These are phyloP conservation scores for Ciconia stormi DNA, from an alignment of 2,113 vertebrate genomes.

Conservation along the genomic window DNA sequence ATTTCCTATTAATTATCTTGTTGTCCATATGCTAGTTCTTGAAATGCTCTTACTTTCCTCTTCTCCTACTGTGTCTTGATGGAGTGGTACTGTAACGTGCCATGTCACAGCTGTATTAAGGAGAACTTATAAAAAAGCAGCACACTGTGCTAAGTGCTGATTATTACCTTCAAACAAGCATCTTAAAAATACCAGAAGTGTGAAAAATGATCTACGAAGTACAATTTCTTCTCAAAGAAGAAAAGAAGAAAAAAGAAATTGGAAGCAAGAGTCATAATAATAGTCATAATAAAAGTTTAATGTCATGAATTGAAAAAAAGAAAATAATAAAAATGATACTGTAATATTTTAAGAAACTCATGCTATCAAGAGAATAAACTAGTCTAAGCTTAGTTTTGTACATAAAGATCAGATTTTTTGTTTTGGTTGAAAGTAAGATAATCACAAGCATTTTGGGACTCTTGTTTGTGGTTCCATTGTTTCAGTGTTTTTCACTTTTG, in stretches of 20 bases:
- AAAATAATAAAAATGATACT: background rate
- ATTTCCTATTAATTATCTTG: slow-evolving; percentile 35
- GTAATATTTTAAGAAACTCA: background rate
- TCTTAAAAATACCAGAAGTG: background rate
- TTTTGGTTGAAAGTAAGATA: background rate
- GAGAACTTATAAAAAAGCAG: slow-evolving; percentile 10
- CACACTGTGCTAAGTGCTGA: slow-evolving; percentile 27
- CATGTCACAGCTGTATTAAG: slow-evolving; percentile 1
- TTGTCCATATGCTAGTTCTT: slow-evolving; percentile 41
- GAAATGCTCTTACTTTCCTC: slow-evolving; percentile 21
- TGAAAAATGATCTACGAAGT: background rate
- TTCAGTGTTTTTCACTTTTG: background rate
- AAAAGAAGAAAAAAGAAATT: background rate
- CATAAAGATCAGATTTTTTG: background rate
- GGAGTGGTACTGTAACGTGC: background rate
- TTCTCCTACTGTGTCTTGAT: slow-evolving; percentile 52
- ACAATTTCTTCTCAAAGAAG: background rate
- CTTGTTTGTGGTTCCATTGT: background rate
- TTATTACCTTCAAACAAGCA: background rate
- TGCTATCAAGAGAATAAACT: background rate
- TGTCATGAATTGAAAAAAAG: background rate
- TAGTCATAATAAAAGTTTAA: background rate
- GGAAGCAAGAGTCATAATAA: background rate
- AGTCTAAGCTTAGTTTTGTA: background rate
- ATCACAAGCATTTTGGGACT: background rate